Evolutionary conservation across 2,797 vertebrate species (phyloP).

Genomic region (Myotis daubentonii): DNA sequence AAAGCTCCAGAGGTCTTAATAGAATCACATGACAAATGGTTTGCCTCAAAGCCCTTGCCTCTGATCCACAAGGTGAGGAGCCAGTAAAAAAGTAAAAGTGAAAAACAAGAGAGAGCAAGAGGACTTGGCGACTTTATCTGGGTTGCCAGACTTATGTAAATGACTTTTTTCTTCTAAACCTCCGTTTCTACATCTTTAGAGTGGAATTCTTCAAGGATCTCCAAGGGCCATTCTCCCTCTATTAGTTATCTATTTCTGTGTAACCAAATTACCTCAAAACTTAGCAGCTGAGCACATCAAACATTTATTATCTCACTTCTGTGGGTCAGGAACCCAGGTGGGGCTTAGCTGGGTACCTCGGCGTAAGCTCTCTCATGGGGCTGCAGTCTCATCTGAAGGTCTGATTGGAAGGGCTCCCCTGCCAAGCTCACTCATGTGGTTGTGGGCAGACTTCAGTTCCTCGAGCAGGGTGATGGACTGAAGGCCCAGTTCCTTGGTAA

Average conservation of each 20-base stretch:
- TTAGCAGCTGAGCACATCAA: background rate
- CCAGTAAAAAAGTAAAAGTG: background rate
- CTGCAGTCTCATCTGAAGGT: background rate
- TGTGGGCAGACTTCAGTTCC: conserved; percentile 5
- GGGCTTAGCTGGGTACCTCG: background rate
- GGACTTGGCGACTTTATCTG: background rate
- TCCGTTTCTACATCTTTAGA: background rate
- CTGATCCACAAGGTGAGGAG: background rate
- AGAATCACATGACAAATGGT: background rate
- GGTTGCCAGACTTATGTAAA: background rate
- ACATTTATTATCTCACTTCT: background rate
- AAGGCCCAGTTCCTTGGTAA: background rate
- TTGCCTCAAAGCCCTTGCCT: background rate
- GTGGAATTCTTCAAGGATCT: conserved; percentile 11
- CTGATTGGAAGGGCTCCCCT: background rate
- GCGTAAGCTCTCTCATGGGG: background rate
- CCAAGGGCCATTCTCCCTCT: background rate
- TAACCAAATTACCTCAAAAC: conserved; percentile 12
- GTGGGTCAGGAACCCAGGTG: background rate
- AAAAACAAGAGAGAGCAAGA: conserved; percentile 10
- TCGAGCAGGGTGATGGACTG: background rate
- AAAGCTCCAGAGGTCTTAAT: background rate
- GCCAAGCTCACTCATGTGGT: background rate
- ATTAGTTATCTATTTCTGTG: background rate
- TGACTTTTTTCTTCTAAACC: background rate